phyloP scores from a whole-genome alignment of 2,113 vertebrate species.

The Cyrtonyx montezumae region DNA sequence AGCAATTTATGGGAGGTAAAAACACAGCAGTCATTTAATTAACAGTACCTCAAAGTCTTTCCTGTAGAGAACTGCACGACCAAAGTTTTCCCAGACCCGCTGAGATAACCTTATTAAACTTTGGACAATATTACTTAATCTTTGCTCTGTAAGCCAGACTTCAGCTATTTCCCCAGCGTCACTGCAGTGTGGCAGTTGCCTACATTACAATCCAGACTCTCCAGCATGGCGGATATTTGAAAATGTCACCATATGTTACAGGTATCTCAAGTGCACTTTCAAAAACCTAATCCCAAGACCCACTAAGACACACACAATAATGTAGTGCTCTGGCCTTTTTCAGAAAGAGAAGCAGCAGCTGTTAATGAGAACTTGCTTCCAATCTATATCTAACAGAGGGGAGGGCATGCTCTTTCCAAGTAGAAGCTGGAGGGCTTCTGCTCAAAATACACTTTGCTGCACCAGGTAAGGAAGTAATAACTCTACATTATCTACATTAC shows the following conservation, averaged over 20 bases:
- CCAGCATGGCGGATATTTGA: not conserved
- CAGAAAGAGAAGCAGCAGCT: not conserved
- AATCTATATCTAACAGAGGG: accelerated
- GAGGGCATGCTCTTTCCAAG: not conserved
- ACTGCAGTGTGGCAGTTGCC: accelerated
- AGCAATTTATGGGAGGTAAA: slow-evolving; percentile 27
- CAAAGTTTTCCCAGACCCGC: not conserved
- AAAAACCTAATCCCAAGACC: not conserved
- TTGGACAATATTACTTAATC: not conserved
- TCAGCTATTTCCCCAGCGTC: not conserved
- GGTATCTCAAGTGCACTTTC: not conserved
- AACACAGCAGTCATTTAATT: slow-evolving; percentile 36
- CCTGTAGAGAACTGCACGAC: not conserved
- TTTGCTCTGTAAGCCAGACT: not conserved
- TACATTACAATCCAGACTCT: accelerated
- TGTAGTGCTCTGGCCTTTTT: accelerated
- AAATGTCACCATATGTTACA: not conserved
- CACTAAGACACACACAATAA: not conserved
- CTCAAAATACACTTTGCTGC: not conserved
- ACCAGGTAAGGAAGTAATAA: not conserved
- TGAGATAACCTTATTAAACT: slow-evolving; percentile 29
- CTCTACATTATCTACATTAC: accelerated
- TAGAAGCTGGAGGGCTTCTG: not conserved
- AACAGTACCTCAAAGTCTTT: slow-evolving; percentile 15
- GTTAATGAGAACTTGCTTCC: not conserved